A percentile compares a stretch with the other conserved stretches of the same genome.
Conservation (phyloP, 2,113 vertebrate species). For the Neomonachus schauinslandi region DNA sequence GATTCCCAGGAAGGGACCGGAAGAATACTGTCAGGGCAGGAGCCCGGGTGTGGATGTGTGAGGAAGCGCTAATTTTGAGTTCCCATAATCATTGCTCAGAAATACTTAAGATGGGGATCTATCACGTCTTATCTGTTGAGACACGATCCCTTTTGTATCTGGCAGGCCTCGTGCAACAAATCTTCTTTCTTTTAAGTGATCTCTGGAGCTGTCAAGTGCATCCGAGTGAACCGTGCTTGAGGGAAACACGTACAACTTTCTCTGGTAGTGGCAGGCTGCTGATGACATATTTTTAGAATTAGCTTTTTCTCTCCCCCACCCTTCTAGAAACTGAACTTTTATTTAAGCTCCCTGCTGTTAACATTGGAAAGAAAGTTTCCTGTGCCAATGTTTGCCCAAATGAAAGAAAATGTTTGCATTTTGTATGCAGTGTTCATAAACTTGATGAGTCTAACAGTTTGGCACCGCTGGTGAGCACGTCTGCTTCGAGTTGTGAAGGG, state of each 20-base stretch:
- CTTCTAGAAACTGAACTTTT: constrained; percentile 73
- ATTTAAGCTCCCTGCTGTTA: constrained; percentile 75
- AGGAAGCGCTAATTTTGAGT: constrained; percentile 78
- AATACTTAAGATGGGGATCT: constrained; percentile 77
- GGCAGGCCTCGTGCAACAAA: constrained; percentile 79
- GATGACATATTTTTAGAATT: constrained; percentile 79
- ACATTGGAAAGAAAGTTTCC: constrained; percentile 60
- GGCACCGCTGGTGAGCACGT: constrained; percentile 50
- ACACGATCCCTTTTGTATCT: constrained; percentile 82
- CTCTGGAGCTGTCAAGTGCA: constrained; percentile 78
- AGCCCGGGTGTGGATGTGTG: constrained; percentile 64
- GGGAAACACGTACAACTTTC: constrained; percentile 75
- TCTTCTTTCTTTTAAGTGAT: constrained; percentile 77
- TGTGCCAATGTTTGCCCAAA: constrained; percentile 70
- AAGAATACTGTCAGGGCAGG: constrained; percentile 71
- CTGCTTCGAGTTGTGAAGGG: constrained; percentile 61
- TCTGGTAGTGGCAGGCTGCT: constrained; percentile 70
- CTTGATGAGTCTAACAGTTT: constrained; percentile 8
- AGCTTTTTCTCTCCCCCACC: constrained; percentile 67
- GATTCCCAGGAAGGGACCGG: constrained; percentile 71
- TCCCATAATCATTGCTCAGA: constrained; percentile 74
- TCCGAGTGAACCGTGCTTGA: constrained; percentile 65
- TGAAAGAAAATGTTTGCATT: constrained; percentile 59
- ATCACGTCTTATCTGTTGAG: constrained; percentile 81
- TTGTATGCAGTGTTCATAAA: constrained; percentile 60